A percentile compares a stretch with the other conserved stretches of the same genome.
Evolutionary conservation across 2,888 invertebrate species (phyloP).

Genomic region (Chloromyia formosa): DNA sequence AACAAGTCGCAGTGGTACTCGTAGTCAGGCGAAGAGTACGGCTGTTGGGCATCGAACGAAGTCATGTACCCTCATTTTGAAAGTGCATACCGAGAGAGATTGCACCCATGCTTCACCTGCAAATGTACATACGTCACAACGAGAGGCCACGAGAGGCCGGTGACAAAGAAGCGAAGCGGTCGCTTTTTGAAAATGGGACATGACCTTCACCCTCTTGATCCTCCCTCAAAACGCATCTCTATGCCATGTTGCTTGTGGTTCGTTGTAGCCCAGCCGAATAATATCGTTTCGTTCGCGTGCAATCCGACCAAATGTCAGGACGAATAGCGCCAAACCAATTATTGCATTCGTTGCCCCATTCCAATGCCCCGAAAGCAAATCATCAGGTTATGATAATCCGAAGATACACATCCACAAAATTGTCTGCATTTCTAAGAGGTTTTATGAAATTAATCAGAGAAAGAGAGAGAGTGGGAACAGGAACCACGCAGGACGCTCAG

Average conservation of each 20-base stretch:
- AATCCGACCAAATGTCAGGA: not conserved
- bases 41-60: not conserved
- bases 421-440: not conserved
- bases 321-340: not conserved
- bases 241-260: too few relatives aligned
- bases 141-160: too few relatives aligned
- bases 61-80: not conserved
- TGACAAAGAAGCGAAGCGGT: too few relatives aligned
- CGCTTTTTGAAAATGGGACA: slow-evolving; percentile 17
- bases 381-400: not conserved
- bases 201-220: slow-evolving; percentile 26
- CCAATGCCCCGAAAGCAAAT: not conserved
- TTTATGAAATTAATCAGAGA: not conserved
- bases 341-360: not conserved
- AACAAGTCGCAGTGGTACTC: not conserved
- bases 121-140: slow-evolving; percentile 11
- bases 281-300: not conserved
- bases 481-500: too few relatives aligned
- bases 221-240: slow-evolving; percentile 5
- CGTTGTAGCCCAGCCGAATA: too few relatives aligned
- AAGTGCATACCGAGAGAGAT: not conserved
- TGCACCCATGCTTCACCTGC: slow-evolving; percentile 11
- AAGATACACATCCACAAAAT: not conserved
- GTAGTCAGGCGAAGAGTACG: not conserved
- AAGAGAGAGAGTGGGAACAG: too few relatives aligned